Percentiles rank a stretch among this genome's conserved stretches.
These are phyloP conservation scores for Agrypnus murinus DNA, from an alignment of 2,888 invertebrate species.

Conservation along the genomic window DNA sequence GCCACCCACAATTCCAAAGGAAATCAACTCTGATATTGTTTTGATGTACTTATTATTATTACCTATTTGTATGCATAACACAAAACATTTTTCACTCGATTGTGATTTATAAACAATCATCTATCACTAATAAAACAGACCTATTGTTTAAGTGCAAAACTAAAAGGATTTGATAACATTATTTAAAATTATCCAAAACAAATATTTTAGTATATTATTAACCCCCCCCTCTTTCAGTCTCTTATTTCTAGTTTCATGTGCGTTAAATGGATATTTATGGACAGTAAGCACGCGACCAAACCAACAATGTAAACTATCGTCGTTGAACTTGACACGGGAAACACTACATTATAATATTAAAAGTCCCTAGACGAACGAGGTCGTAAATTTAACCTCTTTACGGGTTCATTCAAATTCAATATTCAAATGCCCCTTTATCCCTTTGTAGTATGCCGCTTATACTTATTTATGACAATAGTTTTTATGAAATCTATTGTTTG, in stretches of 20 bases:
- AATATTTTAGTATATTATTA: too few relatives aligned
- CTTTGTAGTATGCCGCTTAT: constrained; percentile 4
- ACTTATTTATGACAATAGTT: not conserved
- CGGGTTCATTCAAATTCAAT: constrained; percentile 41
- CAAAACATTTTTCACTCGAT: constrained; percentile 24
- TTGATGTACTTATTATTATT: constrained; percentile 20
- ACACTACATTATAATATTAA: constrained; percentile 40
- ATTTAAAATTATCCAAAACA: too few relatives aligned
- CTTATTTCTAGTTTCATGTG: too few relatives aligned
- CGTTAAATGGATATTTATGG: constrained; percentile 49
- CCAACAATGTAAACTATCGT: constrained; percentile 48
- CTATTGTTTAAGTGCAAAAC: not conserved
- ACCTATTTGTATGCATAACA: constrained; percentile 29
- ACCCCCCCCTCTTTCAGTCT: too few relatives aligned
- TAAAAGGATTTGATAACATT: too few relatives aligned
- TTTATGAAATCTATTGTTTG: too few relatives aligned
- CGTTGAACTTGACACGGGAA: constrained; percentile 46
- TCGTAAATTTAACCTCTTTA: constrained; percentile 47
- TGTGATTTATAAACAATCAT: constrained; percentile 14
- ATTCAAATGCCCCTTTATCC: constrained; percentile 18
- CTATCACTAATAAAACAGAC: constrained; percentile 15
- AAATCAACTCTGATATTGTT: not conserved
- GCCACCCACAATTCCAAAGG: constrained; percentile 3
- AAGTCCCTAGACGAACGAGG: constrained; percentile 38
- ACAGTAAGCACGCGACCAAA: constrained; percentile 50